Evolutionary conservation across 1,140 invertebrate genomes (phyloP).

Genomic region (Belonocnema kinseyi): DNA sequence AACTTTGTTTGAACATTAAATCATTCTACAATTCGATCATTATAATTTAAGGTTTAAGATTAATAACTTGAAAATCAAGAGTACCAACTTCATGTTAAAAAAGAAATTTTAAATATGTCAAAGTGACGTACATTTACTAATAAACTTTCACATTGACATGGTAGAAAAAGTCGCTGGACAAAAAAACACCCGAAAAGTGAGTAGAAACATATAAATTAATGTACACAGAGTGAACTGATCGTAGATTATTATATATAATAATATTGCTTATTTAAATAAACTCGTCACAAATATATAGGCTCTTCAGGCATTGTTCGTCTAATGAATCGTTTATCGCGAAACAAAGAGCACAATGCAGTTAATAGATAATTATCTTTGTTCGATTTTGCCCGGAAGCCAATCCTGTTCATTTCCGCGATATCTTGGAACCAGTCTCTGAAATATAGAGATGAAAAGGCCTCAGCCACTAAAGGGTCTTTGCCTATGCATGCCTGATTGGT

Average conservation of each 20-base stretch:
- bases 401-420: slow-evolving; percentile 72
- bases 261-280: background rate
- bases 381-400: slow-evolving; percentile 64
- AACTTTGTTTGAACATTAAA: no score
- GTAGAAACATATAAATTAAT: no score
- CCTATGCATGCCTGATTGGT: background rate
- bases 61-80: no score
- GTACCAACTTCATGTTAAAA: no score
- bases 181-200: no score
- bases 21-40: no score
- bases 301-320: background rate
- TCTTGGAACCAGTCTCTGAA: slow-evolving; percentile 57
- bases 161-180: no score
- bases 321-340: slow-evolving; percentile 9
- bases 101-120: no score
- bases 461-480: background rate
- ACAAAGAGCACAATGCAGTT: slow-evolving; percentile 55
- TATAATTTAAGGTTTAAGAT: no score
- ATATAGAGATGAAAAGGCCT: slow-evolving; percentile 21
- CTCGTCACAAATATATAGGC: background rate
- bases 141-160: no score
- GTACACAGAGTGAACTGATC: no score
- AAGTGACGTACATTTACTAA: no score
- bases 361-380: slow-evolving; percentile 70
- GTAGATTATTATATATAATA: background rate